Evolutionary conservation across 2,888 invertebrate genomes (phyloP), one percentile per base, ranked within the genome.

Genomic region (Tolmerus cingulatus): DNA sequence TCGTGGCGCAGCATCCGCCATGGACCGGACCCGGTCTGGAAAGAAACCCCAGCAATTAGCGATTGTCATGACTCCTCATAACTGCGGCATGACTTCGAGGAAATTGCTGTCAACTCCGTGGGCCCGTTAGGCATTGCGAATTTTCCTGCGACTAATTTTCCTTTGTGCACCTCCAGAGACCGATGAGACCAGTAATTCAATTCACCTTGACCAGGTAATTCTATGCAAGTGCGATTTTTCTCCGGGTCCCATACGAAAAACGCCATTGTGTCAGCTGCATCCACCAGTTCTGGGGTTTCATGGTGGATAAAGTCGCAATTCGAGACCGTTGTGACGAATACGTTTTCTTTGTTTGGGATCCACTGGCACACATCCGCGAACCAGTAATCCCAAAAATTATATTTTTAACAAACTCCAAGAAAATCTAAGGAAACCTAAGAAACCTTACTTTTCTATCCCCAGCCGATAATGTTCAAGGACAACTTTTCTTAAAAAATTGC

Each of bases 121-220:
- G 66, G 27, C 66, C 66, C 66, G 66, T 66, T 66, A 66, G 66
- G 23, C 23, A 66, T 66, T 66, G 66, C 66, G 23, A 66, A 66
- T 66, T 66, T 66, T 27, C 66, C 66, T 66, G 27, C 66, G 23
- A 23, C 12, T 66, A 66, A 66, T 66, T 76, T 34, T 37, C 37
- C 30, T 76, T 76, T 76, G 19, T 76, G 76, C 76, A n/a, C 76
- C 19, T 76, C 79, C 30, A 27, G 51, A 79, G 27, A 27, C 27
- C 51, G 30, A 79, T 43, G 23, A 51, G 79, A 27, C 14, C 5
- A 74, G 85, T 85, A 85, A 85, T 43, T 85, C 19, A 85, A 85
- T 74, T 51, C 85, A 85, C 74, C 74, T 85, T 85, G 85, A 74
- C 85, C 85, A 85, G 74, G 85, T 84, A 85, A 85, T 74, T 74